A percentile compares a stretch with the other conserved stretches of the same genome.
phyloP scores from a whole-genome alignment of 2,113 vertebrate genomes.

The Platycercus adscitus region DNA sequence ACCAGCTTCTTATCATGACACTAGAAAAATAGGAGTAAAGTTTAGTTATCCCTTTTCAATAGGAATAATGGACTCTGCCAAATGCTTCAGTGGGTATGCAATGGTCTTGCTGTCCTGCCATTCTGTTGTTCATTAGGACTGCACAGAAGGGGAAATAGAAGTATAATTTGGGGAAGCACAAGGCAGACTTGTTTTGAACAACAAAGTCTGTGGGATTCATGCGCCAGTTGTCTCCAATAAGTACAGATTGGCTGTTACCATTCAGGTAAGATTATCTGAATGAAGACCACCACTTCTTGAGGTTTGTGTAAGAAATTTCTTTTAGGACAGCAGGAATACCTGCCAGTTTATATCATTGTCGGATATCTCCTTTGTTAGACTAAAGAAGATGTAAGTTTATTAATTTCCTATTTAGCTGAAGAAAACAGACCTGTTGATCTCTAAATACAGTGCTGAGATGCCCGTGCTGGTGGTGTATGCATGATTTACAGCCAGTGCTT shows the following conservation, averaged over 20 bases:
- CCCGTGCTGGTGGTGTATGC: background rate
- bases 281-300: background rate
- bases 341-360: background rate
- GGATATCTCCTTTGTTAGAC: background rate
- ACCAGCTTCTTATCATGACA: background rate
- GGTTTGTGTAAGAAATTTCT: background rate
- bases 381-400: background rate
- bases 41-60: background rate
- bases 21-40: background rate
- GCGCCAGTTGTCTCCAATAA: background rate
- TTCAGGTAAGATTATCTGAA: background rate
- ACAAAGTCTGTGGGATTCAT: background rate
- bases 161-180: background rate
- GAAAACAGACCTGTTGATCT: background rate
- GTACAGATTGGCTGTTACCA: background rate
- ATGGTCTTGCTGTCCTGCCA: background rate
- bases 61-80: background rate
- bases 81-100: background rate
- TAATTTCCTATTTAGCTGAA: background rate
- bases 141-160: background rate
- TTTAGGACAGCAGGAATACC: background rate
- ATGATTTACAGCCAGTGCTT: background rate
- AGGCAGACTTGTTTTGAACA: background rate
- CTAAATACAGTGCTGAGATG: background rate
- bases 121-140: background rate